Base-by-base conservation (phyloP, 2,113 vertebrate species). In the Pedionomus torquatus region DNA sequence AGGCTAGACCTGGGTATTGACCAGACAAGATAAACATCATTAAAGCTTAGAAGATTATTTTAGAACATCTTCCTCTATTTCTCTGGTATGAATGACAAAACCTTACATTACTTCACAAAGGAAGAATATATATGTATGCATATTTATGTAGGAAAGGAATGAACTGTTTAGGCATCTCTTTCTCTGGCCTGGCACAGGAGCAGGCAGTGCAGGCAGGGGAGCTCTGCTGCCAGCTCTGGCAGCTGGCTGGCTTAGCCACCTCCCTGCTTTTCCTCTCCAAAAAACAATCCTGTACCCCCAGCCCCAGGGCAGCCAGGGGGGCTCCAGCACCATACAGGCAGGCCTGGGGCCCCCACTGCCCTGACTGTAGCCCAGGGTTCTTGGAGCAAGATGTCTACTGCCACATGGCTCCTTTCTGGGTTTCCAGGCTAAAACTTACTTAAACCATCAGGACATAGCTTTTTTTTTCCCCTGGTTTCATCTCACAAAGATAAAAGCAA, bases 211-310 rank as follows among this genome's bases (percentile, higher is more conserved):
- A 39, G 26, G 10, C 39, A 61, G 17, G 12, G 11, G 25, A 68
- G 11, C 7, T 71, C 23, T 88, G 37, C 35, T 52, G 39, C 18
- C 6, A 13, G 26, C 39, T 37, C 10, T 64, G 18, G 9, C 19
- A 43, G 6, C 1, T 0, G 0, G 5, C 18, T 60, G 33, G 23
- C 33, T 51, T 24, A 77, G 35, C 48, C 1, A 1, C 23, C 21
- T 64, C n/a, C 31, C 26, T 69, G 16, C 11, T 77, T 65, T 57
- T 33, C 13, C 23, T 57, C 31, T 54, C 72, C 60, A 44, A 70
- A 81, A 63, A 2, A 4, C 58, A 58, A 25, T 33, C 44, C 44
- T 39, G 3, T 3, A 24, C 4, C 18, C 54, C 5, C 28, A 57
- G 9, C 11, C 7, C 5, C 48, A 52, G 35, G 26, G 20, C 20